Evolutionary conservation across 2,888 invertebrate genomes (phyloP).

Genomic region (Drosophila fulvimacula): DNA sequence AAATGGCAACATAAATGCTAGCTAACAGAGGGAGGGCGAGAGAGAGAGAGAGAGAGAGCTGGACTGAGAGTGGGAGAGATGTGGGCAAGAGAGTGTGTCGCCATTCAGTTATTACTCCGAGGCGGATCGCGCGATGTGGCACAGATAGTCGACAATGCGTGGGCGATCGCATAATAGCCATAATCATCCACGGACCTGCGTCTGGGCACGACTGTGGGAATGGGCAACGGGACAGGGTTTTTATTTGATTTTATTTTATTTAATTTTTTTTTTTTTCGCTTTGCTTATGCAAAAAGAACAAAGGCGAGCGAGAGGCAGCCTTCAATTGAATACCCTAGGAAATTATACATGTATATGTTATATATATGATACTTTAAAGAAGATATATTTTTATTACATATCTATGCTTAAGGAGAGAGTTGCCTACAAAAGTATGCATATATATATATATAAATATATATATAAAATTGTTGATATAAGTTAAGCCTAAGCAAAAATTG

Average conservation of each 20-base stretch:
- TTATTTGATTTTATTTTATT: too few relatives aligned
- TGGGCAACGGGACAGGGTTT: conserved; percentile 23
- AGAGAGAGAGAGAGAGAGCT: not conserved
- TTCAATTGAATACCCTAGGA: conserved; percentile 8
- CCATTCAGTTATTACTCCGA: conserved; percentile 27
- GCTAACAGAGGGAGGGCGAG: not conserved
- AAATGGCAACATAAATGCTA: conserved; percentile 20
- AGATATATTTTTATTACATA: not conserved
- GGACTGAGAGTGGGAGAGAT: too few relatives aligned
- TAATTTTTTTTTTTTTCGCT: not conserved
- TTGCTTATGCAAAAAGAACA: conserved; percentile 11
- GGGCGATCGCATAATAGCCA: conserved; percentile 58
- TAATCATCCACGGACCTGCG: conserved; percentile 54
- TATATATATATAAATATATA: too few relatives aligned
- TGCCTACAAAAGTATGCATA: too few relatives aligned
- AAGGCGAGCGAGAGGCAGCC: not conserved
- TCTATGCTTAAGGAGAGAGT: not conserved
- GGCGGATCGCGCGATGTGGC: conserved; percentile 45
- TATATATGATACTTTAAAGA: not conserved
- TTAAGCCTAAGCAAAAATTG: too few relatives aligned
- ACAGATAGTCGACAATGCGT: conserved; percentile 49
- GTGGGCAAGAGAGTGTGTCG: conserved; percentile 14
- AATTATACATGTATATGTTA: not conserved
- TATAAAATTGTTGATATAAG: too few relatives aligned
- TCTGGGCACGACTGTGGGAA: conserved; percentile 24